These are phyloP conservation scores for Sebastes nivosus DNA, from an alignment of 2,797 vertebrate species.

Conservation along the genomic window DNA sequence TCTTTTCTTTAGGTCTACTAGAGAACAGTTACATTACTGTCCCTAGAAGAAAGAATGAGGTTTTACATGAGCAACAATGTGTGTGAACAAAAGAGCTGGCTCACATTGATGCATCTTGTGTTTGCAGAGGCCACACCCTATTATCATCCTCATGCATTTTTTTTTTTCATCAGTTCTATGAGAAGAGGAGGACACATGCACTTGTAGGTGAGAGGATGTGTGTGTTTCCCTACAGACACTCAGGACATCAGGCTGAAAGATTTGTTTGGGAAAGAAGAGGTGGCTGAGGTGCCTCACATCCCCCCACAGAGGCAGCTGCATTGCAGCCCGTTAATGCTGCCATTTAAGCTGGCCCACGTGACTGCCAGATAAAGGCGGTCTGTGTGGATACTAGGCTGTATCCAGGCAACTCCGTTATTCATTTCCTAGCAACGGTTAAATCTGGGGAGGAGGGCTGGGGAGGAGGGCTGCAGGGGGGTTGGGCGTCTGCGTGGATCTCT, in stretches of 20 bases:
- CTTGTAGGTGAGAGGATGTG: neutral
- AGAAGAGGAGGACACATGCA: neutral
- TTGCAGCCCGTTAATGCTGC: slow-evolving; percentile 53
- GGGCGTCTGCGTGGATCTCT: slow-evolving; percentile 49
- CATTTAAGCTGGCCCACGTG: slow-evolving; percentile 74
- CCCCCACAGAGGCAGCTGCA: slow-evolving; percentile 60
- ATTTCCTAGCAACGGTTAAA: slow-evolving; percentile 76
- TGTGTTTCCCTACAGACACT: neutral
- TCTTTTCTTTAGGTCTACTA: neutral
- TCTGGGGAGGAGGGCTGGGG: slow-evolving; percentile 62
- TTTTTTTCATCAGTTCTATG: neutral
- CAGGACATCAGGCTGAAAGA: neutral
- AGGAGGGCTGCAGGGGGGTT: slow-evolving; percentile 14
- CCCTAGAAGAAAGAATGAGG: neutral
- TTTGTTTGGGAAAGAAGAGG: neutral
- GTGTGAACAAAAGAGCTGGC: slow-evolving; percentile 12
- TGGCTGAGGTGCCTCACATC: slow-evolving; percentile 12
- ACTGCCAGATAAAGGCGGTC: slow-evolving; percentile 73
- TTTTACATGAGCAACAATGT: neutral
- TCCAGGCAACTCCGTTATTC: slow-evolving; percentile 80
- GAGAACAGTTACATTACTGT: neutral
- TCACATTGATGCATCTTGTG: neutral
- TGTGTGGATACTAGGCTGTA: slow-evolving; percentile 69
- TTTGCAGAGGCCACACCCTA: slow-evolving; percentile 10
- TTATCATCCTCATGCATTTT: neutral